phyloP scores from a whole-genome alignment of 2,113 vertebrate species.

The Entosphenus tridentatus region DNA sequence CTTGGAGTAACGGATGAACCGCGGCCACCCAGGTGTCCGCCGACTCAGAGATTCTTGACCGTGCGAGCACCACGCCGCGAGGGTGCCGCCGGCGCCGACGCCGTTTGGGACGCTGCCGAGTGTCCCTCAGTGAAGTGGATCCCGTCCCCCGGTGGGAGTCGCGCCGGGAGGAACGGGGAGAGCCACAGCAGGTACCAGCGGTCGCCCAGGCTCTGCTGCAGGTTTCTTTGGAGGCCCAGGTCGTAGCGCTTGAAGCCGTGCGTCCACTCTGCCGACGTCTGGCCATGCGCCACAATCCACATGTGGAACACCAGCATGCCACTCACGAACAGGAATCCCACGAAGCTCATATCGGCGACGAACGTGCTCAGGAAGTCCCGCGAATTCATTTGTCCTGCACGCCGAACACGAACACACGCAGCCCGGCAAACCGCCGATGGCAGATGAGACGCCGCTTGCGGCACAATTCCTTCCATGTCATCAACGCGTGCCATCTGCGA shows the following conservation, averaged over 20 bases:
- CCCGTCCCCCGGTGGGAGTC: slow-evolving; percentile 36
- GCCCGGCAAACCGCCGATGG: too few species aligned
- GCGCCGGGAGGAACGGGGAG: slow-evolving; percentile 44
- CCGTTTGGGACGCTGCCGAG: too few species aligned
- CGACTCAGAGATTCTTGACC: too few species aligned
- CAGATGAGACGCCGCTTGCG: too few species aligned
- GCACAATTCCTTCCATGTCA: too few species aligned
- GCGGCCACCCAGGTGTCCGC: too few species aligned
- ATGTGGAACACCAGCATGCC: slow-evolving; percentile 57
- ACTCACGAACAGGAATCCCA: slow-evolving; percentile 42
- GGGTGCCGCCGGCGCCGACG: too few species aligned
- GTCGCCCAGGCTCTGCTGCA: slow-evolving; percentile 30
- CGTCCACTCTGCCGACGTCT: slow-evolving; percentile 56
- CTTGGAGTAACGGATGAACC: too few species aligned
- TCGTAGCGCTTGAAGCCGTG: slow-evolving; percentile 31
- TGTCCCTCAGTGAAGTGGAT: slow-evolving; percentile 24
- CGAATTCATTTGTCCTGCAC: slow-evolving; percentile 39
- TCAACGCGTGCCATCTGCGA: too few species aligned
- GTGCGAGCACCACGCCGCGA: too few species aligned
- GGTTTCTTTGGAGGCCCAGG: slow-evolving; percentile 30
- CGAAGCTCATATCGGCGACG: slow-evolving; percentile 51
- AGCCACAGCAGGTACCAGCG: slow-evolving; percentile 51
- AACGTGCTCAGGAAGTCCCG: slow-evolving; percentile 47
- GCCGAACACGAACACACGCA: too few species aligned
- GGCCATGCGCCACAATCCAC: slow-evolving; percentile 36